phyloP scores from a whole-genome alignment of 1,140 invertebrate genomes.

The Magallana angulata region DNA sequence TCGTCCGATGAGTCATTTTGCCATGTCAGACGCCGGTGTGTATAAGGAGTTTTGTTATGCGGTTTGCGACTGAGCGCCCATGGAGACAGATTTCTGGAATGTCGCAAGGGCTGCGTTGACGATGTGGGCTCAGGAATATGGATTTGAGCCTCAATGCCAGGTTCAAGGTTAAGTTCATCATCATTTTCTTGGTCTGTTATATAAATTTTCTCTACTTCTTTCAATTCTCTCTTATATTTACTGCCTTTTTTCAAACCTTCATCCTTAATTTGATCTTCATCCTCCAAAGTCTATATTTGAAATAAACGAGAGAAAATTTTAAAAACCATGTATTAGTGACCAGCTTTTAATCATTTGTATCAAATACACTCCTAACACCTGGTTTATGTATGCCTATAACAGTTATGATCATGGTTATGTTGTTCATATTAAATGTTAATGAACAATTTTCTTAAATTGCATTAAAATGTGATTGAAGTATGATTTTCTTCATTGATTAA shows the following conservation, averaged over 20 bases:
- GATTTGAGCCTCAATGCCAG: not conserved
- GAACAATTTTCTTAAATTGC: no score
- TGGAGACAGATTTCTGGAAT: not conserved
- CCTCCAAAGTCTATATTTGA: not conserved
- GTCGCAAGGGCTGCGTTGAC: not conserved
- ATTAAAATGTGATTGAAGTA: no score
- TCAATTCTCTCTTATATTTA: not conserved
- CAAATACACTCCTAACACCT: no score
- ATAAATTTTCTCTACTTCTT: constrained; percentile 18
- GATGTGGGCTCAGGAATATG: not conserved
- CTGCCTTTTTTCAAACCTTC: not conserved
- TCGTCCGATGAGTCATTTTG: not conserved
- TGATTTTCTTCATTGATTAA: no score
- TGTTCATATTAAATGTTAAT: no score
- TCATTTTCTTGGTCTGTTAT: constrained; percentile 11
- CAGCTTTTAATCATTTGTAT: no score
- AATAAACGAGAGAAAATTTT: not conserved
- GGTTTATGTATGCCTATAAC: no score
- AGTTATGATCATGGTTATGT: no score
- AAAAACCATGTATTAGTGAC: no score
- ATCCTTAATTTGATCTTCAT: not conserved
- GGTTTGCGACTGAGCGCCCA: not conserved
- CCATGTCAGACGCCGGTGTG: not conserved
- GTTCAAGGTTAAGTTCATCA: not conserved
- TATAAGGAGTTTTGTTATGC: not conserved